A percentile compares a stretch with the other conserved stretches of the same genome.
phyloP scores from a whole-genome alignment of 2,888 invertebrate species.

The Ligdia adustata region DNA sequence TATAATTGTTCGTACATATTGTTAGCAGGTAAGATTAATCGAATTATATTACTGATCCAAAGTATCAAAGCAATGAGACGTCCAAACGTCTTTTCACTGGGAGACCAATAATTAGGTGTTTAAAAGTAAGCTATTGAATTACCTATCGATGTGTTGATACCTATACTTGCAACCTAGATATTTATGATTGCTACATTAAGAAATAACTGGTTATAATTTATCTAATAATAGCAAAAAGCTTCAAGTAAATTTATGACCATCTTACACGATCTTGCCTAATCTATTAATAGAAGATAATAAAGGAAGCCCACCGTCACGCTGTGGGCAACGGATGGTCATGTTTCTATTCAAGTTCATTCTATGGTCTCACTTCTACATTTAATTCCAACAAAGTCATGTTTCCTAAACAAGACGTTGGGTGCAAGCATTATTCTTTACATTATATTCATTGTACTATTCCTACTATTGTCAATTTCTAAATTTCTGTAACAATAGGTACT shows the following conservation, averaged over 20 bases:
- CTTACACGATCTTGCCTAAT: slow-evolving; percentile 1
- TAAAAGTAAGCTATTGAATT: too few relatives aligned
- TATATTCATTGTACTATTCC: slow-evolving; percentile 39
- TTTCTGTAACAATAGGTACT: slow-evolving; percentile 42
- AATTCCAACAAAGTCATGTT: slow-evolving; percentile 58
- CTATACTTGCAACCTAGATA: too few relatives aligned
- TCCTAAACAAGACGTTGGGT: slow-evolving; percentile 74
- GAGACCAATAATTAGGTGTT: too few relatives aligned
- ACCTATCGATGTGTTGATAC: too few relatives aligned
- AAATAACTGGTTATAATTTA: too few relatives aligned
- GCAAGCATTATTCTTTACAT: slow-evolving; percentile 49
- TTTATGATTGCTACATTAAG: too few relatives aligned
- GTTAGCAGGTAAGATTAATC: too few relatives aligned
- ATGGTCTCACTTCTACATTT: slow-evolving; percentile 54
- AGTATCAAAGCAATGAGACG: too few relatives aligned
- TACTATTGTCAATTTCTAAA: slow-evolving; percentile 41
- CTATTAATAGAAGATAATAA: not conserved
- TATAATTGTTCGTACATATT: too few relatives aligned
- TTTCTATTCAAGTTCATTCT: too few relatives aligned
- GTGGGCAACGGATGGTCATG: slow-evolving; percentile 51
- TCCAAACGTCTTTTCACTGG: too few relatives aligned
- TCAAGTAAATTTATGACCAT: slow-evolving; percentile 26
- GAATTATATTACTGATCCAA: too few relatives aligned
- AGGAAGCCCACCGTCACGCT: slow-evolving; percentile 56
- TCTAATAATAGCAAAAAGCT: not conserved